phyloP scores from a whole-genome alignment of 2,888 invertebrate species.

The Fissipunctia ypsillon region DNA sequence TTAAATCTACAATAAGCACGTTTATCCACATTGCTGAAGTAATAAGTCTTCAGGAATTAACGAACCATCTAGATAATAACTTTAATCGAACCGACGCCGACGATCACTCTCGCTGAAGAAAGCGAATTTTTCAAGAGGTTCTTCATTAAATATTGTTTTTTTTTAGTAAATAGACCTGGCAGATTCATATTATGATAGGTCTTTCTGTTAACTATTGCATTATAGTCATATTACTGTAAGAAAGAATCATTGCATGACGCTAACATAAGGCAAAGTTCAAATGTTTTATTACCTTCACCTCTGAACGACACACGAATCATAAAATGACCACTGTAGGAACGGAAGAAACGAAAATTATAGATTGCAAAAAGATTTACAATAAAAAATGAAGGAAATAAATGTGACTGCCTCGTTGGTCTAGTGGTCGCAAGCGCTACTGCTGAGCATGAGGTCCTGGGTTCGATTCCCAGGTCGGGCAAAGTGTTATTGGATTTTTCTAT shows the following conservation, averaged over 20 bases:
- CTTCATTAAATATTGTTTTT: background rate
- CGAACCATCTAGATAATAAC: constrained; percentile 33
- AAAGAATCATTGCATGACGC: background rate
- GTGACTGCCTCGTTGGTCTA: too few relatives aligned
- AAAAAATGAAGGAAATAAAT: background rate
- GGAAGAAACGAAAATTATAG: background rate
- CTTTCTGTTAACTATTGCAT: background rate
- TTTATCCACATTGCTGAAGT: constrained; percentile 7
- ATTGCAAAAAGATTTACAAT: background rate
- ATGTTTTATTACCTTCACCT: too few relatives aligned
- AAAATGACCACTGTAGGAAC: background rate
- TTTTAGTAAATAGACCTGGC: background rate
- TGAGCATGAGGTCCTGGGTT: too few relatives aligned
- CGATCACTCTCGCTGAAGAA: constrained; percentile 39
- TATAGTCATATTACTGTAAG: background rate
- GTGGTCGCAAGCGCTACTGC: too few relatives aligned
- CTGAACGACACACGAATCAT: background rate
- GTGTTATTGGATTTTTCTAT: too few relatives aligned
- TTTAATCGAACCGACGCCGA: constrained; percentile 14
- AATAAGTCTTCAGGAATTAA: constrained; percentile 38
- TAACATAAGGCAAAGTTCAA: background rate
- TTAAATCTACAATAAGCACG: constrained; percentile 34
- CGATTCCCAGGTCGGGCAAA: too few relatives aligned
- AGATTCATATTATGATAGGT: background rate
- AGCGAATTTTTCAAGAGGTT: constrained; percentile 34